Percentiles rank a stretch among this genome's conserved stretches.
Conservation (phyloP, 2,113 vertebrate genomes). For the Gymnogyps californianus region DNA sequence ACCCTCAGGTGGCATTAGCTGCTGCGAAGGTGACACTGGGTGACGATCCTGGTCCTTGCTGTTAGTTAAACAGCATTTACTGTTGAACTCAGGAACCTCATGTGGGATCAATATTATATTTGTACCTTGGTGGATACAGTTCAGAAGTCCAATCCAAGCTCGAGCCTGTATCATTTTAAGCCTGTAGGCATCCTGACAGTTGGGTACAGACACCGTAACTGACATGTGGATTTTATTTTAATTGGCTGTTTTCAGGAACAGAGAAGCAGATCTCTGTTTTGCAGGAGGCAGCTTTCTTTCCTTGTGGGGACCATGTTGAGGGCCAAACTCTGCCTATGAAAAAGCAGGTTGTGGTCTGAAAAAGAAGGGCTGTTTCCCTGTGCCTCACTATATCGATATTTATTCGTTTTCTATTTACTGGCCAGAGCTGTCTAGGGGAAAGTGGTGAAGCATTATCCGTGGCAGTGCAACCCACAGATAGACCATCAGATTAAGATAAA, state of each 20-base stretch:
- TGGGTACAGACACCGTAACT: background rate
- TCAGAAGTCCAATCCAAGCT: background rate
- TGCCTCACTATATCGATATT: background rate
- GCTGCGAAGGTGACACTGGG: background rate
- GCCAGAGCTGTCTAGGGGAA: background rate
- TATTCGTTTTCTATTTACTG: background rate
- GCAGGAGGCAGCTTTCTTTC: background rate
- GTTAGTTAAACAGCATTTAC: background rate
- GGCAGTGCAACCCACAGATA: background rate
- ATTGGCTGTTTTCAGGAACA: background rate
- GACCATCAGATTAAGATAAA: constrained; percentile 65
- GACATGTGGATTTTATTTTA: background rate
- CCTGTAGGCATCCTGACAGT: background rate
- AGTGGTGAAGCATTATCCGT: background rate
- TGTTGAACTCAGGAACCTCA: background rate
- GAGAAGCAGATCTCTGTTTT: background rate
- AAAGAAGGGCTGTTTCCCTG: background rate
- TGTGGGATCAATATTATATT: background rate
- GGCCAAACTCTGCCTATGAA: background rate
- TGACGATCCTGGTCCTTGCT: background rate
- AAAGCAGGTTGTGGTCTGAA: background rate
- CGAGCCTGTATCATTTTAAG: background rate
- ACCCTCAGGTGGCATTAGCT: background rate
- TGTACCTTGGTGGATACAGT: background rate
- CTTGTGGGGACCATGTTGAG: background rate